phyloP scores from a whole-genome alignment of 2,888 invertebrate genomes.

The Thera britannica region DNA sequence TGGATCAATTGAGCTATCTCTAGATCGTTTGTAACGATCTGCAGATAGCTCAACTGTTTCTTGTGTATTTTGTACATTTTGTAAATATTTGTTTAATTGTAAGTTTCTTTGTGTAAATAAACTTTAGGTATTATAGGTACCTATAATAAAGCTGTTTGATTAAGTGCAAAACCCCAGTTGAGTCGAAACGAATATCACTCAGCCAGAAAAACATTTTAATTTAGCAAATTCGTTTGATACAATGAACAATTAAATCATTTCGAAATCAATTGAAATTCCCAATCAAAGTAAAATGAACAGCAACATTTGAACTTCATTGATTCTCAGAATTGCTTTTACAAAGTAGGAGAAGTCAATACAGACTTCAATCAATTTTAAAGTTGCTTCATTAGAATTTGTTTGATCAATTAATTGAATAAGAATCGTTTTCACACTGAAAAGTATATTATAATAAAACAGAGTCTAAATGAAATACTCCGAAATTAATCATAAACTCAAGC shows the following conservation, averaged over 20 bases:
- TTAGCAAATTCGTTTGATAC: conserved; percentile 18
- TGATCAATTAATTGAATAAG: conserved; percentile 51
- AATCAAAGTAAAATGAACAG: conserved; percentile 52
- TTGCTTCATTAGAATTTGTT: conserved; percentile 55
- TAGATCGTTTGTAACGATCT: too few relatives aligned
- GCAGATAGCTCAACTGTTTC: too few relatives aligned
- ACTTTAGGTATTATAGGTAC: too few relatives aligned
- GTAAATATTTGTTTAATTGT: too few relatives aligned
- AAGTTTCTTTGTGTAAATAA: too few relatives aligned
- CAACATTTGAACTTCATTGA: conserved; percentile 44
- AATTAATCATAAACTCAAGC: too few relatives aligned
- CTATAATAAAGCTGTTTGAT: background rate
- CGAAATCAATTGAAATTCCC: conserved; percentile 38
- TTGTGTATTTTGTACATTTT: too few relatives aligned
- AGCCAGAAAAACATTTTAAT: conserved; percentile 14
- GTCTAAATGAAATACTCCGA: too few relatives aligned
- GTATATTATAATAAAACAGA: conserved; percentile 4
- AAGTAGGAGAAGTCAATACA: conserved; percentile 45
- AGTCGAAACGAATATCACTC: background rate
- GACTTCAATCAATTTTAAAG: conserved; percentile 49
- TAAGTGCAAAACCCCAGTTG: background rate
- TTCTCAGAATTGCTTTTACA: conserved; percentile 45
- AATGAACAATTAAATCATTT: conserved; percentile 39
- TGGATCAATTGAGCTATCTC: too few relatives aligned
- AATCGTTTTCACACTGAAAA: conserved; percentile 44